Conservation (phyloP, 2,888 invertebrate species). For the Drosophila algonquin region DNA sequence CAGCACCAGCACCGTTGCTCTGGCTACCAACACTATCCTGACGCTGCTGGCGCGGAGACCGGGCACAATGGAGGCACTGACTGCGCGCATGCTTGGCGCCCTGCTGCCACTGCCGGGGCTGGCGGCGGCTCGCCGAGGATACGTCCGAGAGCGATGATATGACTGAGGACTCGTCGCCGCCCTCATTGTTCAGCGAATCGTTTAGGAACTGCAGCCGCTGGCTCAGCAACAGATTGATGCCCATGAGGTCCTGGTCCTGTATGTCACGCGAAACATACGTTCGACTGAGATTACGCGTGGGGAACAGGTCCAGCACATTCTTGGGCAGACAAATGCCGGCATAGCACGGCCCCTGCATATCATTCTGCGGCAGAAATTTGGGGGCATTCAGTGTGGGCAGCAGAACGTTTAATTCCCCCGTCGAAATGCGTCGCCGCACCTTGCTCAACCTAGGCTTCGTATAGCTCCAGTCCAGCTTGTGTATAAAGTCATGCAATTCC, state of each 20-base stretch:
- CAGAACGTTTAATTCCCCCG: constrained; percentile 81
- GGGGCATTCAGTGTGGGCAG: constrained; percentile 80
- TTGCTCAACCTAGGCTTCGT: constrained; percentile 75
- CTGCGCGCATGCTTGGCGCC: constrained; percentile 81
- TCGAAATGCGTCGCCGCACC: constrained; percentile 73
- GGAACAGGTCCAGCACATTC: constrained; percentile 83
- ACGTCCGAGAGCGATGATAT: constrained; percentile 84
- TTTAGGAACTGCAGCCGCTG: constrained; percentile 81
- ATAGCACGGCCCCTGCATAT: constrained; percentile 83
- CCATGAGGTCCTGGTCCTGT: constrained; percentile 82
- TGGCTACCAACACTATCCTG: constrained; percentile 17
- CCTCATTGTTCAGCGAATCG: constrained; percentile 82
- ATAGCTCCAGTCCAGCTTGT: constrained; percentile 80
- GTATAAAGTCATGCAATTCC: constrained; percentile 85
- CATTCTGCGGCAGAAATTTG: constrained; percentile 82
- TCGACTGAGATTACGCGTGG: constrained; percentile 78
- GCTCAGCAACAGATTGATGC: constrained; percentile 74
- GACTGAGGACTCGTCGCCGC: constrained; percentile 82
- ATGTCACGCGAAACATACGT: constrained; percentile 84
- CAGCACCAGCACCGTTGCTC: constrained; percentile 23
- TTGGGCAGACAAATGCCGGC: constrained; percentile 84
- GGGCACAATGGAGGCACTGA: constrained; percentile 82
- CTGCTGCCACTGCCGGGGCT: constrained; percentile 74
- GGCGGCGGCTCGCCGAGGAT: constrained; percentile 82
- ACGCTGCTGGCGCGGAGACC: constrained; percentile 74